Percentiles rank a stretch among this genome's conserved stretches.
phyloP scores from a whole-genome alignment of 2,113 vertebrate species.

The Lampris megalopsis region DNA sequence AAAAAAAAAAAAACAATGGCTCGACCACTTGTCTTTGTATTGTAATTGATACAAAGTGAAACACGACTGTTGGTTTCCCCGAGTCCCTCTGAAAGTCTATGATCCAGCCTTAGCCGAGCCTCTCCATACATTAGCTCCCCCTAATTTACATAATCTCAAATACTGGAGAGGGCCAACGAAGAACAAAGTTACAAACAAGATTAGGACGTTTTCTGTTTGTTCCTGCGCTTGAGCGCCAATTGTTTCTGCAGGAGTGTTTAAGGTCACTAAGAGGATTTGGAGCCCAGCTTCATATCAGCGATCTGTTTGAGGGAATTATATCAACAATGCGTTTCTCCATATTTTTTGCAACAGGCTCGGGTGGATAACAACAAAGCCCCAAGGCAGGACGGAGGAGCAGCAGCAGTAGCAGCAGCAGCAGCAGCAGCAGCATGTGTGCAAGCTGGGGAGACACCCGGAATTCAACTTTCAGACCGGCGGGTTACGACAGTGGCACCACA shows the following conservation, averaged over 20 bases:
- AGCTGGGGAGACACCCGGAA: conserved; percentile 46
- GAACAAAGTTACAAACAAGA: conserved; percentile 90
- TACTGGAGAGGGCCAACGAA: conserved; percentile 81
- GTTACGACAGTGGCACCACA: too few relatives aligned
- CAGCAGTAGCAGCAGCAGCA: conserved; percentile 3
- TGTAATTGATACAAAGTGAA: conserved; percentile 1
- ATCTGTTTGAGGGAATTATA: conserved; percentile 79
- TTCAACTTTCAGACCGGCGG: conserved; percentile 67
- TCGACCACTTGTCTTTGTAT: conserved; percentile 9
- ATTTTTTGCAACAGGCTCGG: conserved; percentile 73
- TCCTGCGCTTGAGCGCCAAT: conserved; percentile 79
- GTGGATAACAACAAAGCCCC: conserved; percentile 53
- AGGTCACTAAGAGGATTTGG: conserved; percentile 88
- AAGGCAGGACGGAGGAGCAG: conserved; percentile 23
- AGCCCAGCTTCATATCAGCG: conserved; percentile 80
- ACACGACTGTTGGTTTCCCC: conserved; percentile 16
- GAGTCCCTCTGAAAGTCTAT: conserved; percentile 42
- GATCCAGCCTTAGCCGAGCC: conserved; percentile 70
- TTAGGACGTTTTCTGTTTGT: conserved; percentile 86
- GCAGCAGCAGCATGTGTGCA: conserved; percentile 53
- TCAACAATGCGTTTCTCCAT: conserved; percentile 74
- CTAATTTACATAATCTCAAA: conserved; percentile 79
- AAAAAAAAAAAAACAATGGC: neutral
- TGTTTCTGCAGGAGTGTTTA: conserved; percentile 87
- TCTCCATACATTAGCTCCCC: conserved; percentile 67